Conservation (phyloP, 2,113 vertebrate species). For the Oncorhynchus keta region DNA sequence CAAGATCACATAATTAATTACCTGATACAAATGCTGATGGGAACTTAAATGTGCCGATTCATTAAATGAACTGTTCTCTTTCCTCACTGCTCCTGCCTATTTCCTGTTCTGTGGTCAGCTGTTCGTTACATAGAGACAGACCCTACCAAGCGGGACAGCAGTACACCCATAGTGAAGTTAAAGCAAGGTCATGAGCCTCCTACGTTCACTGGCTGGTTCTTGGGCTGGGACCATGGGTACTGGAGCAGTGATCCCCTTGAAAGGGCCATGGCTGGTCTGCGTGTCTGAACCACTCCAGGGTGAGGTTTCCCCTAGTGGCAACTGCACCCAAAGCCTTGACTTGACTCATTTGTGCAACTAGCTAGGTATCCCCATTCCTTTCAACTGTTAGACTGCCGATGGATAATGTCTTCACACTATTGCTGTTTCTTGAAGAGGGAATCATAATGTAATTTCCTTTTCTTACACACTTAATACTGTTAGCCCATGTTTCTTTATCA, state of each 20-base stretch:
- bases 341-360: too few relatives aligned
- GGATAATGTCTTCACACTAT: too few relatives aligned
- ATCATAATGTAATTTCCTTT: too few relatives aligned
- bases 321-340: neutral
- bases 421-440: too few relatives aligned
- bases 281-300: constrained; percentile 47
- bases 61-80: neutral
- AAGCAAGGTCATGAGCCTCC: constrained; percentile 84
- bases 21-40: too few relatives aligned
- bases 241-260: constrained; percentile 78
- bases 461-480: too few relatives aligned
- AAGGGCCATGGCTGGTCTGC: constrained; percentile 70
- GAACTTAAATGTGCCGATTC: too few relatives aligned
- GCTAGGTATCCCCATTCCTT: too few relatives aligned
- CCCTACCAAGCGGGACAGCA: constrained; percentile 74
- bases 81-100: neutral
- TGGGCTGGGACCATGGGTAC: constrained; percentile 83
- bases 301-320: neutral
- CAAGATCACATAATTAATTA: too few relatives aligned
- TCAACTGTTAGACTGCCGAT: too few relatives aligned
- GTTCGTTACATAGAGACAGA: constrained; percentile 81
- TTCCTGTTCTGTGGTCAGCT: constrained; percentile 62
- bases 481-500: too few relatives aligned
- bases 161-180: constrained; percentile 71
- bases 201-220: constrained; percentile 91